Evolutionary conservation across 2,888 invertebrate genomes (phyloP).

Genomic region (Pseudococcus viburni): DNA sequence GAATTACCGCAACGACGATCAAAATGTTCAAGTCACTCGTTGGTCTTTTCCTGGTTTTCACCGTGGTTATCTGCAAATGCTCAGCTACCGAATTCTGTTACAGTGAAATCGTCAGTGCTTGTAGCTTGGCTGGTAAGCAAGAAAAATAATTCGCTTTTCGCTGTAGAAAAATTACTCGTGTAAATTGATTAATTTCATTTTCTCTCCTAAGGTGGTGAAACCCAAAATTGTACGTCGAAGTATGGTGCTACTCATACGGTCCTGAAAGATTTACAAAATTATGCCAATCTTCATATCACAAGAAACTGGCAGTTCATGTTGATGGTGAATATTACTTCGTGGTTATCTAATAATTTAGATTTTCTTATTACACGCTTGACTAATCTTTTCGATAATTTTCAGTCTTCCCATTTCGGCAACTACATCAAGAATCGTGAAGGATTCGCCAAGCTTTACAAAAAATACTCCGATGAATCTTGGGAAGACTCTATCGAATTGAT

Average conservation of each 20-base stretch:
- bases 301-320: constrained; percentile 84
- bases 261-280: constrained; percentile 73
- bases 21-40: constrained; percentile 59
- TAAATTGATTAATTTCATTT: not conserved
- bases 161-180: not conserved
- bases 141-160: not conserved
- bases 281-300: constrained; percentile 78
- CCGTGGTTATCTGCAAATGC: not conserved
- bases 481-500: constrained; percentile 82
- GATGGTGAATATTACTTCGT: constrained; percentile 71
- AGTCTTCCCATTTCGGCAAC: constrained; percentile 82
- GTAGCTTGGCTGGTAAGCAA: constrained; percentile 71
- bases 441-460: constrained; percentile 82
- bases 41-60: constrained; percentile 7
- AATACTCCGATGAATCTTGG: constrained; percentile 83
- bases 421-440: constrained; percentile 83
- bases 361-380: not conserved
- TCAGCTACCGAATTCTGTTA: constrained; percentile 76
- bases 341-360: not conserved
- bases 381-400: constrained; percentile 65
- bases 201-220: constrained; percentile 47
- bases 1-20: not conserved
- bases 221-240: constrained; percentile 77
- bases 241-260: constrained; percentile 76
- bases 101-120: constrained; percentile 75